Conservation (phyloP, 64 coral and sea anemone species). For the Pocillopora verrucosa region DNA sequence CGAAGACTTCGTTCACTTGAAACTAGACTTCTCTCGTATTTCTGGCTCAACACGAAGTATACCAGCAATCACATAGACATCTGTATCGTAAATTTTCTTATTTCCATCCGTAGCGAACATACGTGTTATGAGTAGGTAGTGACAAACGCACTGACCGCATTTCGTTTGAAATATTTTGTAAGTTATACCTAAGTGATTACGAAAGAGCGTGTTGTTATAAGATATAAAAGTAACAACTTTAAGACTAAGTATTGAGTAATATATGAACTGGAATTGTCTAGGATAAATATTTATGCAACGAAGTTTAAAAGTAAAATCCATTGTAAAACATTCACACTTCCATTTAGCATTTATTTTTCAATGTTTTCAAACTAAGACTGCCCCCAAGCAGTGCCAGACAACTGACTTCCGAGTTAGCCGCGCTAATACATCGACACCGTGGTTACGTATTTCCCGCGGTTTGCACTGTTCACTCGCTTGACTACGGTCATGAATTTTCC, state of each 20-base stretch:
- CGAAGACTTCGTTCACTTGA: no score
- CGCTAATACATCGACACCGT: no score
- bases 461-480: no score
- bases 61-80: no score
- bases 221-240: constrained; percentile 4
- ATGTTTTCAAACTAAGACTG: no score
- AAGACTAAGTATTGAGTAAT: constrained; percentile 13
- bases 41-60: no score
- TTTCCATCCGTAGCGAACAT: no score
- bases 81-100: no score
- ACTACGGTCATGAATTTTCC: no score
- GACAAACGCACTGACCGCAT: neutral
- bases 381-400: neutral
- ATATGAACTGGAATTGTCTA: neutral
- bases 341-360: neutral
- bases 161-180: constrained; percentile 9
- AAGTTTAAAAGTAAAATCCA: constrained; percentile 25
- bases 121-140: neutral
- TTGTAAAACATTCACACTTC: neutral
- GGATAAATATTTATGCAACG: constrained; percentile 20
- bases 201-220: constrained; percentile 36
- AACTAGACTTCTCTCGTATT: no score
- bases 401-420: neutral
- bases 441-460: no score
- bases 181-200: neutral